Base-by-base conservation (phyloP, 1,140 invertebrate species). In the Pseudomyrmex concolor region DNA sequence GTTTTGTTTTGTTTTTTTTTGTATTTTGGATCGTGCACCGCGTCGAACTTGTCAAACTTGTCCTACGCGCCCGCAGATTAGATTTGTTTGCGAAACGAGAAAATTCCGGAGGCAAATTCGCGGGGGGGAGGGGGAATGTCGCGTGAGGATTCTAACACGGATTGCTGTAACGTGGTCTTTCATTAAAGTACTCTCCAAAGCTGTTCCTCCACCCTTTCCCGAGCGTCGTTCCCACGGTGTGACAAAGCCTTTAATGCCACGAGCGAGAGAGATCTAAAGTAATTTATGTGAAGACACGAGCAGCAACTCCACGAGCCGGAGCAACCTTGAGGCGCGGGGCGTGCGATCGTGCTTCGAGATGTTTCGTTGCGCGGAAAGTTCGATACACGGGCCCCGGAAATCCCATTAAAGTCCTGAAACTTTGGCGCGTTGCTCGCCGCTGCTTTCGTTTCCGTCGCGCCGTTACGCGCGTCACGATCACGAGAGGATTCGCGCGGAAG, bases 361-460 rank as follows among this genome's bases (percentile, higher is more conserved):
- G 57, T 86, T 84, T 83, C 59, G 54, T 25, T 62, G 17, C 43
- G 54, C 34, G 34, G 34, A 64, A 84, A 87, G 25, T 80, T 87
- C 54, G 55, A 50, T 43, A 78, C 19, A 51, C 64, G 57, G 43
- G 13, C 57, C 54, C 25, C 25, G 50, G 86, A 80, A 89, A 89
- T 88, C 84, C 86, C 86, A 89, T 87, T 89, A 90, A 88, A 90
- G 85, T 86, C 76, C 51, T 60, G 55, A 85, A 90, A 90, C 89
- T 90, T 85, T 8, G 59, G 60, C 80, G 62, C 51, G 3, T 59
- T 74, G 70, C 25, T 25, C 25, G 25, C 25, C 25, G 2, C 25
- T 25, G 25, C 72, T 80, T 87, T 86, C 81, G 64, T 70, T 78
- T 71, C 76, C 45, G 55, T 22, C 59, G 70, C 22, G 70, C 22